phyloP scores from a whole-genome alignment of 2,888 invertebrate species.

The Nomada ruficornis region DNA sequence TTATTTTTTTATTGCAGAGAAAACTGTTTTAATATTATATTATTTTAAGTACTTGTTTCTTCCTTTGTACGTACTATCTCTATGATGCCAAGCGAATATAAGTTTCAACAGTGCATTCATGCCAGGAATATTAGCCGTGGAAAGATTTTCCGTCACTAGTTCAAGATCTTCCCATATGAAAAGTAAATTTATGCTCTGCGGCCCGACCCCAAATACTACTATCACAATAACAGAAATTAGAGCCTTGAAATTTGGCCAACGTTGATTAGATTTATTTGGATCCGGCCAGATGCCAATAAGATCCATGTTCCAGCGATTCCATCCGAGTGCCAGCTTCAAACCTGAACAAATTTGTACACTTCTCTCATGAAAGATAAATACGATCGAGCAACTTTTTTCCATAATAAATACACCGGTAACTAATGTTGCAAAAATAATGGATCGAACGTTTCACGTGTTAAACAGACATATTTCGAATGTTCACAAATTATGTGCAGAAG shows the following conservation, averaged over 20 bases:
- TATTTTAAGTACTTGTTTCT: neutral
- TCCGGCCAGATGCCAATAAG: constrained; percentile 72
- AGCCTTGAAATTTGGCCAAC: constrained; percentile 12
- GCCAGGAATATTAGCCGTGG: constrained; percentile 67
- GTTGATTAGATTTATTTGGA: constrained; percentile 4
- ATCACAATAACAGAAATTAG: constrained; percentile 1
- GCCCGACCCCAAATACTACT: constrained; percentile 35
- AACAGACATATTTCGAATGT: too few relatives aligned
- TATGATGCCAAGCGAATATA: constrained; percentile 66
- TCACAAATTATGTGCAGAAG: too few relatives aligned
- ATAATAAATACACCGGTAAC: too few relatives aligned
- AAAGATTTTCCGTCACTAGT: constrained; percentile 67
- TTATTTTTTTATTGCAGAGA: too few relatives aligned
- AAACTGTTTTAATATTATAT: neutral
- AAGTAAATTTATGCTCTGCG: constrained; percentile 67
- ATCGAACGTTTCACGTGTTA: too few relatives aligned
- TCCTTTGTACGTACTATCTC: constrained; percentile 55
- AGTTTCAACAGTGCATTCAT: constrained; percentile 69
- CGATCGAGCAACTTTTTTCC: too few relatives aligned
- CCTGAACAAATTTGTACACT: constrained; percentile 14
- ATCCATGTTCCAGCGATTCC: constrained; percentile 63
- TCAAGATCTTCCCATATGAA: constrained; percentile 66
- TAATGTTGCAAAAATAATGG: too few relatives aligned
- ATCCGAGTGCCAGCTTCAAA: constrained; percentile 58
- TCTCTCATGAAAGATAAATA: too few relatives aligned